Evolutionary conservation across 2,113 vertebrate species (phyloP).

Genomic region (Cyanistes caeruleus): DNA sequence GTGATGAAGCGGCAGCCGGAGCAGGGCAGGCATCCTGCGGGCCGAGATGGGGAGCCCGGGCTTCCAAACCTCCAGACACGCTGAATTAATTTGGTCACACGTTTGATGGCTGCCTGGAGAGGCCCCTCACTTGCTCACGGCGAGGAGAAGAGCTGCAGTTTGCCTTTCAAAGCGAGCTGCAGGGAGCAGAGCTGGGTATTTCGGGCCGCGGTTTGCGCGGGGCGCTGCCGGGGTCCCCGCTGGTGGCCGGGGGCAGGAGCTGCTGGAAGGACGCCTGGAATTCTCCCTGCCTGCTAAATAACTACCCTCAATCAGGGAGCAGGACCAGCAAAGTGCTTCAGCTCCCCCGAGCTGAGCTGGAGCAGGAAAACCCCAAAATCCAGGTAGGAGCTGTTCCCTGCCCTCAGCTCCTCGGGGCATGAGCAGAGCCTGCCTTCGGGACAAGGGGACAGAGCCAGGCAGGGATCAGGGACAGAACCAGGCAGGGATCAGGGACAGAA

Average conservation of each 20-base stretch:
- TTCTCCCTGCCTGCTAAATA: no score
- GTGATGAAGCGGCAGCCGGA: constrained; percentile 16
- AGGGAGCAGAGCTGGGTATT: not conserved
- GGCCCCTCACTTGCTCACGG: not conserved
- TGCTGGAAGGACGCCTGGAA: rapidly evolving
- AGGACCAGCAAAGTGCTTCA: not conserved
- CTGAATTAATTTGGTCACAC: not conserved
- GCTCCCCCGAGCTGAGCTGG: not conserved
- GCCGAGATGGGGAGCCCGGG: not conserved
- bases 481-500: no score
- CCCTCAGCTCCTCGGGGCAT: no score
- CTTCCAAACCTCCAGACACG: not conserved
- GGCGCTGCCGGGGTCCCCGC: rapidly evolving
- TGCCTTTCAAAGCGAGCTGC: not conserved
- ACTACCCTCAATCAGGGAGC: not conserved
- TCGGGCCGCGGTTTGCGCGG: not conserved
- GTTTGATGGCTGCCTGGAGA: not conserved
- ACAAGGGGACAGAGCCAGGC: no score
- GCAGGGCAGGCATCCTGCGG: not conserved
- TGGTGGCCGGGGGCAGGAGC: not conserved
- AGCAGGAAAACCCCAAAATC: not conserved
- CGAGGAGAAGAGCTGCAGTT: not conserved
- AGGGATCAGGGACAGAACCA: no score
- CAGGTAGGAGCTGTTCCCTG: no score
- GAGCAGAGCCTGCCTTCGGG: not conserved